Evolutionary conservation across 2,888 invertebrate species (phyloP).

Genomic region (Phengaris alcon): DNA sequence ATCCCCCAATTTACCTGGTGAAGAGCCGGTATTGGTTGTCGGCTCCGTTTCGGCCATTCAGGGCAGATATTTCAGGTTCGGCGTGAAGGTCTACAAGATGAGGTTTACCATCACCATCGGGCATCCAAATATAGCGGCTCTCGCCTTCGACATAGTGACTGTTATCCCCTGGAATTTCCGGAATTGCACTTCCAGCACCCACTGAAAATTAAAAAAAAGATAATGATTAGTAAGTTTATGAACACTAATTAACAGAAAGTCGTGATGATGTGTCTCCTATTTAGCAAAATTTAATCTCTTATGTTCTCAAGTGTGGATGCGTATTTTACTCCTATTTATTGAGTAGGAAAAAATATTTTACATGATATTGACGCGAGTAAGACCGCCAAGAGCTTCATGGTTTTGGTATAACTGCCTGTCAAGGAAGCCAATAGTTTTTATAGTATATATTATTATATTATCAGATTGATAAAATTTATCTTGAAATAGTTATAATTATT

Average conservation of each 20-base stretch:
- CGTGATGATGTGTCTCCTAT: too few species aligned
- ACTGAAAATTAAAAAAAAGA: constrained; percentile 39
- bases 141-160: constrained; percentile 67
- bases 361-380: constrained; percentile 24
- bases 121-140: constrained; percentile 70
- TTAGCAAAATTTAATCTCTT: too few species aligned
- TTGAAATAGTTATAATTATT: not conserved
- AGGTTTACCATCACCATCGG: constrained; percentile 58
- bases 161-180: constrained; percentile 61
- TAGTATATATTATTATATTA: not conserved
- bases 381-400: constrained; percentile 12
- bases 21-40: constrained; percentile 54
- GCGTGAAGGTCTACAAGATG: constrained; percentile 58
- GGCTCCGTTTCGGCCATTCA: constrained; percentile 7
- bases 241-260: not conserved
- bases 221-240: not conserved
- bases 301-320: too few species aligned
- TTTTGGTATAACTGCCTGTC: not conserved
- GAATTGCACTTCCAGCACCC: constrained; percentile 50
- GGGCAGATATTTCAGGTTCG: constrained; percentile 32
- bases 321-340: too few species aligned
- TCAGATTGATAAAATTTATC: constrained; percentile 19
- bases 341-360: not conserved
- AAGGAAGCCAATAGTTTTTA: not conserved
- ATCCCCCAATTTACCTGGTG: constrained; percentile 42